Evolutionary conservation across 92 coral and sea anemone genomes (phyloP).

Genomic region (Plumapathes pennacea): DNA sequence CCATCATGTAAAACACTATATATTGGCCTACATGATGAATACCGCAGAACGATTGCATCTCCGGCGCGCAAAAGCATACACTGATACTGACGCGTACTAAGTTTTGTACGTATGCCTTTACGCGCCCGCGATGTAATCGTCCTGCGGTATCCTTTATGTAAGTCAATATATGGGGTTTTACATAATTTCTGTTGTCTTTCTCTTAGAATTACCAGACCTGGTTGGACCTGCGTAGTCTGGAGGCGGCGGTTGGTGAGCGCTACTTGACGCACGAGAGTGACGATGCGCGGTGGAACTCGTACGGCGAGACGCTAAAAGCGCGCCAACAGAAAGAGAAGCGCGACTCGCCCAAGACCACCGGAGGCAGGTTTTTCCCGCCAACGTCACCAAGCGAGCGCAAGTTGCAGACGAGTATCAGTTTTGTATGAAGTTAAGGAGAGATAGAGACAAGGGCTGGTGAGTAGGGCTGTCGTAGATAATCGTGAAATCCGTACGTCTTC

Average conservation of each 20-base stretch:
- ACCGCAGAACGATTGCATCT: too few species aligned
- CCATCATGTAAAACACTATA: too few species aligned
- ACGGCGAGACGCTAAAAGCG: constrained; percentile 79
- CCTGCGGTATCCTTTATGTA: too few species aligned
- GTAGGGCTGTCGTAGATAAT: too few species aligned
- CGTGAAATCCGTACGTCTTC: too few species aligned
- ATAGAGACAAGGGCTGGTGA: too few species aligned
- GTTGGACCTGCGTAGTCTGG: constrained; percentile 93
- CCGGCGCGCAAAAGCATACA: too few species aligned
- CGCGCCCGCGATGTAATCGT: too few species aligned
- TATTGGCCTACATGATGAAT: too few species aligned
- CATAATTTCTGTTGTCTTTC: constrained; percentile 1
- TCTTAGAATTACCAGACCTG: constrained; percentile 91
- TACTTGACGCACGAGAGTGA: constrained; percentile 97
- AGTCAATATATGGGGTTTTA: too few species aligned
- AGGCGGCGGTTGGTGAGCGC: constrained; percentile 88
- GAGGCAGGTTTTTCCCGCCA: constrained; percentile 79
- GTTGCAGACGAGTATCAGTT: constrained; percentile 84
- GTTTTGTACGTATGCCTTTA: too few species aligned
- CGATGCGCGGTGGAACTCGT: constrained; percentile 83
- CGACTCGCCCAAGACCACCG: constrained; percentile 48
- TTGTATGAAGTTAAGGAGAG: constrained; percentile 63
- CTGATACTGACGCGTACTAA: too few species aligned
- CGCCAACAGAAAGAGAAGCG: constrained; percentile 53
- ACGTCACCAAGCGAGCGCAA: constrained; percentile 68